These are phyloP conservation scores for Aphrocallistes beatrix DNA, from an alignment of 37 sponge, comb jelly and placozoan species.

Conservation along the genomic window DNA sequence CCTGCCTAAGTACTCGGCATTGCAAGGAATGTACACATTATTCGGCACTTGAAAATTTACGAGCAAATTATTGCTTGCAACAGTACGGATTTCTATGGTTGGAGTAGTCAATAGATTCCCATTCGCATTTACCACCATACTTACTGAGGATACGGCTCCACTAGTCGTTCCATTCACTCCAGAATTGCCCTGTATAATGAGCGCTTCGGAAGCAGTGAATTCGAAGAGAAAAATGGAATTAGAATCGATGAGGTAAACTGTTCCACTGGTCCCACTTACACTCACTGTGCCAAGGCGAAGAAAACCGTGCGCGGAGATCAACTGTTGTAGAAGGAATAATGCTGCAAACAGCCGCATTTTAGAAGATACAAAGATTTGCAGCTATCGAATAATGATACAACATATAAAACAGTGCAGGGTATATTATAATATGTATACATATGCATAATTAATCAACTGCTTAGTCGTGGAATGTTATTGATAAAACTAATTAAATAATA, in stretches of 20 bases:
- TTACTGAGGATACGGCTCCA: neutral
- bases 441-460: no score
- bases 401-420: no score
- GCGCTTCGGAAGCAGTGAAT: neutral
- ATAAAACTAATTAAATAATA: no score
- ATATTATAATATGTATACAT: no score
- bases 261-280: neutral
- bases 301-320: neutral
- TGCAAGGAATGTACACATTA: neutral
- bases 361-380: no score
- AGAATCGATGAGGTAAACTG: neutral
- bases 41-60: neutral
- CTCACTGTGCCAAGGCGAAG: neutral
- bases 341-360: neutral
- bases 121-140: neutral
- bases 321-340: neutral
- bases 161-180: neutral
- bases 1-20: neutral
- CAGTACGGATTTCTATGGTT: neutral
- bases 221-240: neutral
- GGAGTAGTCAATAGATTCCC: neutral
- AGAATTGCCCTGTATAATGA: neutral
- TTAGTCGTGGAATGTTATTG: no score
- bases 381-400: no score
- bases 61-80: neutral